Evolutionary conservation across 2,888 invertebrate species (phyloP).

Genomic region (Chironomus riparius): DNA sequence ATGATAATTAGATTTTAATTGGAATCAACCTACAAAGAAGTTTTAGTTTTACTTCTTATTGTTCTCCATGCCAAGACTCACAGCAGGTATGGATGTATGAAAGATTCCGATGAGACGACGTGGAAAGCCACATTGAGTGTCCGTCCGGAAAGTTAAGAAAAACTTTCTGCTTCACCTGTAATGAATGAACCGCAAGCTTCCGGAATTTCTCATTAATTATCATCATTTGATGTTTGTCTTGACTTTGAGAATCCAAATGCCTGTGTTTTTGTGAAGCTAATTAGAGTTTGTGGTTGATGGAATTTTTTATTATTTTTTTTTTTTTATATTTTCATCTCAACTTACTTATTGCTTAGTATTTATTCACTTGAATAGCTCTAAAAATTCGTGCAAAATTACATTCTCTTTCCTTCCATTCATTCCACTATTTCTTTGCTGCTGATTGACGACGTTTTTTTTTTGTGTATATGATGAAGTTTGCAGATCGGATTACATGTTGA

Average conservation of each 20-base stretch:
- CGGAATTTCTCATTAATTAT: background rate
- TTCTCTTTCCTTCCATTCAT: background rate
- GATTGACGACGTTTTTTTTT: background rate
- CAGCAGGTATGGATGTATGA: background rate
- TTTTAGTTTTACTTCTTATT: background rate
- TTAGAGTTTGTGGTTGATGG: background rate
- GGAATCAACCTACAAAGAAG: background rate
- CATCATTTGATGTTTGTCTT: too few species aligned
- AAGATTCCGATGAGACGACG: too few species aligned
- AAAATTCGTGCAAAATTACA: background rate
- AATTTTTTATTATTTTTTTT: background rate
- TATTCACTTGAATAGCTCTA: too few species aligned
- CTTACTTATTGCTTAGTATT: background rate
- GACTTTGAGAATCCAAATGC: too few species aligned
- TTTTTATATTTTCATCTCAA: background rate
- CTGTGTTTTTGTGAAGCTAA: background rate
- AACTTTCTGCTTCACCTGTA: constrained; percentile 2
- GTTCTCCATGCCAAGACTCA: background rate
- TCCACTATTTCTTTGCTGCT: background rate
- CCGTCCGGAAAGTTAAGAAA: background rate
- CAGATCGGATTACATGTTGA: background rate
- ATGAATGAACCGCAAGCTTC: constrained; percentile 3
- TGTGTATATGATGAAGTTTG: background rate
- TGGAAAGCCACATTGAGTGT: too few species aligned
- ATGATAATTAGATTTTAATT: constrained; percentile 13